Percentiles rank a stretch among this genome's conserved stretches.
Evolutionary conservation across 37 sponge, comb jelly and placozoan genomes (phyloP).

Genomic region (Cladorhizidae sp.): DNA sequence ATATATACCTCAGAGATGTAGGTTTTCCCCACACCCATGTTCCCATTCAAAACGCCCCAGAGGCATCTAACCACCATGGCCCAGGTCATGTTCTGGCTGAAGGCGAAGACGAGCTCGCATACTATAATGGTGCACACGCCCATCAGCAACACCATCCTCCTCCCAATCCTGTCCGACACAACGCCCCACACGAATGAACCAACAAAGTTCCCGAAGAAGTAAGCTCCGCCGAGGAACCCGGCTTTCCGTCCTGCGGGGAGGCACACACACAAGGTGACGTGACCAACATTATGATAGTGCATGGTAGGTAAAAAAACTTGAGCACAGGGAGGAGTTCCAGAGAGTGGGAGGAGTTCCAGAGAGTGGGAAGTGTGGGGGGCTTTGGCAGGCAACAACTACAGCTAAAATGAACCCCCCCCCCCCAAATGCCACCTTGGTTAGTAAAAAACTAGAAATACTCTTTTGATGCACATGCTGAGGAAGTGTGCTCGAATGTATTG

Average conservation of each 20-base stretch:
- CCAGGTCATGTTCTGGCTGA: conserved; percentile 87
- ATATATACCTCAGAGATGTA: conserved; percentile 81
- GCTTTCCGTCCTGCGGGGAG: conserved; percentile 61
- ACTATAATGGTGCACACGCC: conserved; percentile 62
- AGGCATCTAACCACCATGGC: conserved; percentile 73
- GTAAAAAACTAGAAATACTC: too few relatives aligned
- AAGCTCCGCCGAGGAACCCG: conserved; percentile 84
- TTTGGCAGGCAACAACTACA: too few relatives aligned
- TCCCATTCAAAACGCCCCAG: conserved; percentile 91
- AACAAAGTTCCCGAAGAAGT: conserved; percentile 70
- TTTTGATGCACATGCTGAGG: too few relatives aligned
- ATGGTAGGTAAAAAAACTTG: too few relatives aligned
- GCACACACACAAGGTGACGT: too few relatives aligned
- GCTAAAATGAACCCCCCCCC: too few relatives aligned
- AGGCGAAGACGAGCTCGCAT: conserved; percentile 69
- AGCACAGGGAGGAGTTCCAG: too few relatives aligned
- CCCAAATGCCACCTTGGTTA: too few relatives aligned
- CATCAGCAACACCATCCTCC: conserved; percentile 71
- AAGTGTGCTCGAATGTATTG: too few relatives aligned
- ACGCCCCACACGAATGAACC: conserved; percentile 86
- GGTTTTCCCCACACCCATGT: conserved; percentile 81
- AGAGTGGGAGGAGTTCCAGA: too few relatives aligned
- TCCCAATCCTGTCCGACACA: conserved; percentile 72
- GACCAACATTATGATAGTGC: too few relatives aligned
- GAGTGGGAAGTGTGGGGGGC: too few relatives aligned